Evolutionary conservation across 2,797 vertebrate genomes (phyloP).

Genomic region (Allobates femoralis): DNA sequence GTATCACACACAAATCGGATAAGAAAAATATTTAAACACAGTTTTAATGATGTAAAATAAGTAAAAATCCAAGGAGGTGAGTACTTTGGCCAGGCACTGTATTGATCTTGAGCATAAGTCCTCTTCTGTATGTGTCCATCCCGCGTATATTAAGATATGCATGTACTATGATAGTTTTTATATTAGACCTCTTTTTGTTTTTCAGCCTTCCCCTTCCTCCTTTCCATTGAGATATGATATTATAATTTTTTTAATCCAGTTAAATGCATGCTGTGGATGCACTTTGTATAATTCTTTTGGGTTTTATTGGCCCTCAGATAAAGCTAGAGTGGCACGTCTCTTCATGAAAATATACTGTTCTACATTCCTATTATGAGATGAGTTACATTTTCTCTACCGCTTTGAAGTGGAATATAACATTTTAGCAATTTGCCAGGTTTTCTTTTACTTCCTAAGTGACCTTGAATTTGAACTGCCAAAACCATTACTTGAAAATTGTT

Average conservation of each 20-base stretch:
- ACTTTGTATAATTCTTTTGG: neutral
- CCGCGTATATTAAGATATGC: neutral
- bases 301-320: neutral
- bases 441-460: conserved; percentile 45
- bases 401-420: conserved; percentile 19
- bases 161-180: neutral
- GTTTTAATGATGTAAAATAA: too few relatives aligned
- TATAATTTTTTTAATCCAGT: neutral
- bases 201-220: too few relatives aligned
- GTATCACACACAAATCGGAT: too few relatives aligned
- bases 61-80: too few relatives aligned
- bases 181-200: neutral
- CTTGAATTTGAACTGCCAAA: conserved; percentile 23
- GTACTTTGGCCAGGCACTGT: too few relatives aligned
- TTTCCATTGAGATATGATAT: neutral
- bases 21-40: too few relatives aligned
- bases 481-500: conserved; percentile 37
- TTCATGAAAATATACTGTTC: neutral
- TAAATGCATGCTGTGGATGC: neutral
- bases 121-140: too few relatives aligned
- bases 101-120: too few relatives aligned
- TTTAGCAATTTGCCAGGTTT: conserved; percentile 29
- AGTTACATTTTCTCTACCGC: neutral
- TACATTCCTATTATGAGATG: neutral
- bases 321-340: neutral